Base-by-base conservation (phyloP, 2,888 invertebrate species). In the Euphydryas editha region DNA sequence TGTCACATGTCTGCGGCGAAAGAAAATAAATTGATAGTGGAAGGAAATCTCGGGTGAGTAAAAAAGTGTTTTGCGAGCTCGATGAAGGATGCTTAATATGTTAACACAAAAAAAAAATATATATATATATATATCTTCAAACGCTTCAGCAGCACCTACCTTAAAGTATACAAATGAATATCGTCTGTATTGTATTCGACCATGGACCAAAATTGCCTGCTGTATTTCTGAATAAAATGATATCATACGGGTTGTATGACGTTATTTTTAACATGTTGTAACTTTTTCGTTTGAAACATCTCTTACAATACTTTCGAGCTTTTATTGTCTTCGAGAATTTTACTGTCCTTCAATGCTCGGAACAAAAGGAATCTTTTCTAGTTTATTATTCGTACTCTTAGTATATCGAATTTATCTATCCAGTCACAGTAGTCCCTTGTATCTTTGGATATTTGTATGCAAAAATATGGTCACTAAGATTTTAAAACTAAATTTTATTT, bases 1-100 rank as follows among this genome's bases (percentile, higher is more conserved):
- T 62, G 37, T 56, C 62, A 56, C 56, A 36, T 62, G 62, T 46
- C 56, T 62, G 46, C 17, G 62, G 44, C 6, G 24, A 36, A 30
- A 42, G 44, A 61, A 24, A 46, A 54, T 42, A 54, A 39, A 62
- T 55, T 30, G 61, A 54, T 55, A 20, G 55, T 30, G 18, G 4
- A n/a, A 24, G 44, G 47, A 36, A 59, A 18, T 46, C 18, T 55
- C 36, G 30, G 11, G 18, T 5, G 51, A 1, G 54, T 54, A 30
- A 44, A 20, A 44, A 62, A 55, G 24, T 46, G 36, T 17, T 44
- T 46, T 55, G 30, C 20, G 44, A 36, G 11, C 18, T n/a, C 46
- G 54, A 54, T 54, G 54, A 54, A 54, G 54, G 54, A 36, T 54
- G 36, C 17, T 54, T 36, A 49, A 49, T 49, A 54, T 36, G 11